phyloP scores from a whole-genome alignment of 2,113 vertebrate genomes.

The Ictalurus furcatus region DNA sequence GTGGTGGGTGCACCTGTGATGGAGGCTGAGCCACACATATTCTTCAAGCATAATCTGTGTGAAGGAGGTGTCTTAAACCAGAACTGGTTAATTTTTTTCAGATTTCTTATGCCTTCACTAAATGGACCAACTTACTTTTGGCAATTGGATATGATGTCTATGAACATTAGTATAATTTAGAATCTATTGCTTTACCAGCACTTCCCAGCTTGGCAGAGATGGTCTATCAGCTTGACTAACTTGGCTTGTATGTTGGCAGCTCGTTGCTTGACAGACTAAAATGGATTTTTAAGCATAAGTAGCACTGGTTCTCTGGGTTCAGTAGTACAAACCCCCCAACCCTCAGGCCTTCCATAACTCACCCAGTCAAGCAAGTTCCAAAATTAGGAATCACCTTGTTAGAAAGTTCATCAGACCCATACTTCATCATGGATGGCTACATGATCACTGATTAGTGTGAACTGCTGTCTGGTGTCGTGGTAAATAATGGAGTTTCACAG shows the following conservation, averaged over 20 bases:
- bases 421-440: neutral
- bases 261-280: neutral
- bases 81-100: neutral
- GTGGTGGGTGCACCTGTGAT: slow-evolving; percentile 4
- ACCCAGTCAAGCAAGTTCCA: neutral
- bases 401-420: neutral
- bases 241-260: neutral
- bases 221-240: neutral
- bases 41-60: neutral
- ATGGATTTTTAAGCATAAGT: neutral
- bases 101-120: neutral
- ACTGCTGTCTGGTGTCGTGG: neutral
- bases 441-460: neutral
- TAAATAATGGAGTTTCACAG: neutral
- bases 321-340: neutral
- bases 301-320: neutral
- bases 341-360: neutral
- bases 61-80: neutral
- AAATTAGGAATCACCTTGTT: neutral
- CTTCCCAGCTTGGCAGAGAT: neutral
- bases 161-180: neutral
- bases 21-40: slow-evolving; percentile 28
- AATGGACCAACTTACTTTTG: neutral
- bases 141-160: neutral
- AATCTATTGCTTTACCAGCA: neutral